phyloP scores from a whole-genome alignment of 2,888 invertebrate species.

The Luffia ferchaultella region DNA sequence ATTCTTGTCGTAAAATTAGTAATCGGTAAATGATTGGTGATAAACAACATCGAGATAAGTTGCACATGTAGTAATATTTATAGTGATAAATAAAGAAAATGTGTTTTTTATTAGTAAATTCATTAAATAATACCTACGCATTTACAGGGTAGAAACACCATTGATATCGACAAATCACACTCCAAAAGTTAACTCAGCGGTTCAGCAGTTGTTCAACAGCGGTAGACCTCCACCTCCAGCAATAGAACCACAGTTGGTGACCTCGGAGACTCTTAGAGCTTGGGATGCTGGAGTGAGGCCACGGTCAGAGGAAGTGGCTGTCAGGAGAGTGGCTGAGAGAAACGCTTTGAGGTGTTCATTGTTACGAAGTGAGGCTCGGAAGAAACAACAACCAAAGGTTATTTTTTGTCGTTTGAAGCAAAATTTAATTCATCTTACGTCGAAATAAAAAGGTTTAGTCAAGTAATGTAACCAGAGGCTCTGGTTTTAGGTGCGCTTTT shows the following conservation, averaged over 20 bases:
- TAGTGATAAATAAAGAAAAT: no score
- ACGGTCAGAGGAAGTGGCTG: constrained; percentile 70
- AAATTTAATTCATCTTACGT: no score
- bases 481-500: no score
- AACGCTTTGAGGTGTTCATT: constrained; percentile 83
- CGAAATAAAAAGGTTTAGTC: no score
- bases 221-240: constrained; percentile 69
- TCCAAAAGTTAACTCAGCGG: constrained; percentile 78
- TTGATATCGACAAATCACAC: constrained; percentile 39
- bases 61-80: no score
- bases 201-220: constrained; percentile 83
- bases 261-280: constrained; percentile 76
- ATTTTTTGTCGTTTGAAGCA: no score
- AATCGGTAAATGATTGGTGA: no score
- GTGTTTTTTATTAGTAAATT: no score
- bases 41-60: no score
- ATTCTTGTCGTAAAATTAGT: no score
- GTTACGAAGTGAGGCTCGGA: constrained; percentile 71
- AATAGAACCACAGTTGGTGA: constrained; percentile 67
- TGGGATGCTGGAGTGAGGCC: constrained; percentile 60
- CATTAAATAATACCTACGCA: no score
- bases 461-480: no score
- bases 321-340: constrained; percentile 80
- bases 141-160: constrained; percentile 44
- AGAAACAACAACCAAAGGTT: constrained; percentile 62